Evolutionary conservation across 2,113 vertebrate species (phyloP), one percentile per base, ranked within the genome.

Genomic region (Scalopus aquaticus): DNA sequence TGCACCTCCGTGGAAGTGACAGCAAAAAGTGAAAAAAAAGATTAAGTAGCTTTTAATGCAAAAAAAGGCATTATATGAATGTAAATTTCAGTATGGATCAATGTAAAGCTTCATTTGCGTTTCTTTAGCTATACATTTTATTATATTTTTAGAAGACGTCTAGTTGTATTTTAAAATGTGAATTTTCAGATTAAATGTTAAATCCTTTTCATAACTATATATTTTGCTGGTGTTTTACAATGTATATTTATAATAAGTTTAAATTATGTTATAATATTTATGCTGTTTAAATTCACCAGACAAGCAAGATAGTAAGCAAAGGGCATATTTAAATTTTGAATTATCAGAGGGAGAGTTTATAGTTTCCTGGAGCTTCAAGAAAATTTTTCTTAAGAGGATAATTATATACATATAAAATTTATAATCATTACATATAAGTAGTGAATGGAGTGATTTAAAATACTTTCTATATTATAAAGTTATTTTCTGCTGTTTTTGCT

Each of bases 351-450:
- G 22, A 77, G 22, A 69, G 58, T 10, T 44, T 65, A 60, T 1
- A 56, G 30, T 88, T 93, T 39, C n/a, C 85, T 91, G 44, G 94
- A 77, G 2, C 20, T 70, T 95, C 9, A 76, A 96, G 72, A 70
- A 87, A 94, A 92, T 70, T 95, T 4, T 54, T 24, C 42, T 56
- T n/a, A 37, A 26, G 46, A 82, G 19, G 4, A 79, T 91, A 54
- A 83, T 65, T 72, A 73, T 12, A 70, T 88, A 2, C 30, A 77
- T 32, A 39, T 91, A 91, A 90, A 92, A 82, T n/a, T 67, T 91
- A 1, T 44, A 70, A 46, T 91, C 17, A 72, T 70, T 87, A 83
- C 28, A 88, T 90, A 60, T 58, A 76, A 62, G 7, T 51, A 60
- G 24, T 72, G 0, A 44, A 64, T 24, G 51, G 37, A 94, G 93